Evolutionary conservation across 2,113 vertebrate species (phyloP).

Genomic region (Myotis yumanensis): DNA sequence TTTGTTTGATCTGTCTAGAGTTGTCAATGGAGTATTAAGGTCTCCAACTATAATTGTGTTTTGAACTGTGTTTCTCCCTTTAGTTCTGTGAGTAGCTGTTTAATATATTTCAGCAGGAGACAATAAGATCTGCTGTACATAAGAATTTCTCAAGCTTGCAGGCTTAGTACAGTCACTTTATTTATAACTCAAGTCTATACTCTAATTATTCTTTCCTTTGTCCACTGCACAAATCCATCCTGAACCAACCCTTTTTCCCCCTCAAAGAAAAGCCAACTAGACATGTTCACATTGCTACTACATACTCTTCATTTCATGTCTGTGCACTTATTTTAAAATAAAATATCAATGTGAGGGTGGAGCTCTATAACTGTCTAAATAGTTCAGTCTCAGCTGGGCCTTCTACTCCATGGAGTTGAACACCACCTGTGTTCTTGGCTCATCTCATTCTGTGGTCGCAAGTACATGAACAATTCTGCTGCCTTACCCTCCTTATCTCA

Average conservation of each 20-base stretch:
- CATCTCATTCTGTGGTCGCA: background rate
- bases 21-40: too few species aligned
- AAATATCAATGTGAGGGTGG: background rate
- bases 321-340: background rate
- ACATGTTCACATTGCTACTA: background rate
- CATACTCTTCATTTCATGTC: conserved; percentile 10
- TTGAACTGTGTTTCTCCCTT: too few species aligned
- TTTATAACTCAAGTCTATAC: background rate
- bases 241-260: background rate
- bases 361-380: background rate
- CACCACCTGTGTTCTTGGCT: conserved; percentile 55
- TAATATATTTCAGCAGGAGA: background rate
- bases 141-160: conserved; percentile 10
- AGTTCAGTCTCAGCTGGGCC: background rate
- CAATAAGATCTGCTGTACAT: background rate
- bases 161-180: background rate
- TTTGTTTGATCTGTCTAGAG: too few species aligned
- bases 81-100: too few species aligned
- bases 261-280: background rate
- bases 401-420: background rate
- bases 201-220: background rate
- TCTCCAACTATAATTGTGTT: too few species aligned
- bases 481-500: background rate
- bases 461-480: conserved; percentile 19
- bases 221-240: background rate